phyloP scores from a whole-genome alignment of 2,113 vertebrate genomes.

The Cebus imitator region DNA sequence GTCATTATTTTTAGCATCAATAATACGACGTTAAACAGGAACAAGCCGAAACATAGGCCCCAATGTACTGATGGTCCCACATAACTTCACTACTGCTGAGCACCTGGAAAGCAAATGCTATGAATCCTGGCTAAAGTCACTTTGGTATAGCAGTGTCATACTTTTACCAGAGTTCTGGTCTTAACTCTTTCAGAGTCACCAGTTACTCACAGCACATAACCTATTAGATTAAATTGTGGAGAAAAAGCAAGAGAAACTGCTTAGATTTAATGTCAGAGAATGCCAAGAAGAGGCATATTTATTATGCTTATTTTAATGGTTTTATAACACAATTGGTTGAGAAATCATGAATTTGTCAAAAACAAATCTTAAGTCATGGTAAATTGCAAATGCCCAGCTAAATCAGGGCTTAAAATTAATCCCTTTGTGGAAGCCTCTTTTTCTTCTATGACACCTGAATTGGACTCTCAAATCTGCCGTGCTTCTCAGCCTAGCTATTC shows the following conservation, averaged over 20 bases:
- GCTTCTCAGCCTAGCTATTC: background rate
- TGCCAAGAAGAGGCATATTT: background rate
- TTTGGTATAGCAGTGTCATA: background rate
- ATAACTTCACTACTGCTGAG: background rate
- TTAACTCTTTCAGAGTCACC: background rate
- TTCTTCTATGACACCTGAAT: background rate
- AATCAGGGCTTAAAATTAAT: background rate
- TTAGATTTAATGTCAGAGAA: conserved; percentile 36
- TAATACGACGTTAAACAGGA: background rate
- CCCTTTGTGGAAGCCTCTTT: background rate
- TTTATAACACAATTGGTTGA: background rate
- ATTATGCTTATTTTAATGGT: conserved; percentile 41
- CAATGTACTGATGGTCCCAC: background rate
- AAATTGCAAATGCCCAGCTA: background rate
- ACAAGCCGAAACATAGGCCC: background rate
- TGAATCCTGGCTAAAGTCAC: background rate
- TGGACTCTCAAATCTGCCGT: background rate
- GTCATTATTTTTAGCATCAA: background rate
- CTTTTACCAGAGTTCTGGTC: background rate
- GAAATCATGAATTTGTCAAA: background rate
- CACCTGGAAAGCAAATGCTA: background rate
- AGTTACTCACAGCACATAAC: background rate
- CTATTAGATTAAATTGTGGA: background rate
- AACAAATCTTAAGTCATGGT: background rate
- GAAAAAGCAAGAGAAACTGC: background rate